Conservation (phyloP, 2,888 invertebrate species). For the Brachypalpus laphriformis region DNA sequence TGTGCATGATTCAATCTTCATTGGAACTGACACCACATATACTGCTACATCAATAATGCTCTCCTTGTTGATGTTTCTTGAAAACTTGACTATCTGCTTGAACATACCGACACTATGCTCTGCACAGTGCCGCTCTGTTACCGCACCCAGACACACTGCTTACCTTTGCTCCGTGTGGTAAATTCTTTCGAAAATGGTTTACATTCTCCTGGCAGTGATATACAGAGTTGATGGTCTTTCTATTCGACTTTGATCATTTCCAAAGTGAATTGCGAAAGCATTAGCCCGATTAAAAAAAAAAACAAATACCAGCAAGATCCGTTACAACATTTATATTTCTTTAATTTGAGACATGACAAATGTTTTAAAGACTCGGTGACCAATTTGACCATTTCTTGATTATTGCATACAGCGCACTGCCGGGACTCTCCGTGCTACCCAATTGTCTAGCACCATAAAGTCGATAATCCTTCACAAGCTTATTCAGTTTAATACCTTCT, state of each 20-base stretch:
- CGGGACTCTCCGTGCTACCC: constrained; percentile 87
- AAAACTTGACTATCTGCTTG: constrained; percentile 98
- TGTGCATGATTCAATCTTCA: constrained; percentile 93
- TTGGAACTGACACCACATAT: constrained; percentile 87
- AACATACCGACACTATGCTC: constrained; percentile 91
- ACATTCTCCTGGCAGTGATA: too few species aligned
- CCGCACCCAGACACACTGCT: constrained; percentile 98
- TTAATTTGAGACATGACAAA: too few species aligned
- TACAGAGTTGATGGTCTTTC: too few species aligned
- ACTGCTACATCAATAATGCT: constrained; percentile 97
- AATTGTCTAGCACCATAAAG: constrained; percentile 88
- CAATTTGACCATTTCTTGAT: constrained; percentile 88
- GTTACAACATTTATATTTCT: too few species aligned
- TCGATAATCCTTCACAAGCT: constrained; percentile 86
- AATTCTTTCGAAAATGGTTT: too few species aligned
- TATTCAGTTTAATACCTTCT: constrained; percentile 85
- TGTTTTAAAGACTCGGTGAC: constrained; percentile 74
- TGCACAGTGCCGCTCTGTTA: constrained; percentile 97
- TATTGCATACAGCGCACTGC: constrained; percentile 85
- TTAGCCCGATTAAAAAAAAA: too few species aligned
- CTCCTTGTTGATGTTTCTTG: constrained; percentile 95
- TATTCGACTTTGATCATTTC: too few species aligned
- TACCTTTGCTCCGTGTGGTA: constrained; percentile 97
- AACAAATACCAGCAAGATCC: too few species aligned
- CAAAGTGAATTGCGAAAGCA: too few species aligned